These are phyloP conservation scores for Euproctis similis DNA, from an alignment of 2,888 invertebrate genomes.

Conservation along the genomic window DNA sequence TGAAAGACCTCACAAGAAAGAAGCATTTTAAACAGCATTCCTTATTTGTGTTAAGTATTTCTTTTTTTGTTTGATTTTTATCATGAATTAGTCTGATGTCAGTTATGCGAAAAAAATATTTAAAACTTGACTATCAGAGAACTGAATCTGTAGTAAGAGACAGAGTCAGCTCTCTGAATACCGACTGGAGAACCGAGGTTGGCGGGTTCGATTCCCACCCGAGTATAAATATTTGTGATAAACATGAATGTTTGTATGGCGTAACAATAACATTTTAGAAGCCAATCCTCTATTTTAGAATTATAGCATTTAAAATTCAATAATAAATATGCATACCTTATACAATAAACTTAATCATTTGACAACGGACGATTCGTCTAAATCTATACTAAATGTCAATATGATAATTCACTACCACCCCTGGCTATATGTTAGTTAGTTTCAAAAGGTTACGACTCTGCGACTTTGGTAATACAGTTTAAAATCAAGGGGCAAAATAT, in stretches of 20 bases:
- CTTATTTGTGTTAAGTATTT: background rate
- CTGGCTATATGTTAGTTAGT: slow-evolving; percentile 17
- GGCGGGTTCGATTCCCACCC: too few relatives aligned
- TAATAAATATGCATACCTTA: slow-evolving; percentile 17
- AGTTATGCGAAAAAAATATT: too few relatives aligned
- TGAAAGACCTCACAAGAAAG: slow-evolving; percentile 1
- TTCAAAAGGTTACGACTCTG: slow-evolving; percentile 7
- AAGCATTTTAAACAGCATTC: slow-evolving; percentile 3
- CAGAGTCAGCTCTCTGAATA: too few relatives aligned
- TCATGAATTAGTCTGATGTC: too few relatives aligned
- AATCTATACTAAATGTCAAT: slow-evolving; percentile 31
- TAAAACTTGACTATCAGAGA: too few relatives aligned
- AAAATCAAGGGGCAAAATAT: slow-evolving; percentile 17
- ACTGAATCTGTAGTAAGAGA: too few relatives aligned
- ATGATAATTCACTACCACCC: slow-evolving; percentile 26
- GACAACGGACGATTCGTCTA: slow-evolving; percentile 29
- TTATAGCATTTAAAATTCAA: slow-evolving; percentile 20
- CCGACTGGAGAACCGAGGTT: too few relatives aligned
- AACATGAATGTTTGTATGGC: too few relatives aligned
- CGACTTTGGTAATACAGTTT: slow-evolving; percentile 12
- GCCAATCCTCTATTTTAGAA: slow-evolving; percentile 4
- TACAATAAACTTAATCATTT: slow-evolving; percentile 24
- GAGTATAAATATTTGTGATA: too few relatives aligned
- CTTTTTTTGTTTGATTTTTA: too few relatives aligned
- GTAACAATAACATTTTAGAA: slow-evolving; percentile 2